These are phyloP conservation scores for Suncus etruscus DNA, from an alignment of 2,113 vertebrate genomes.

Conservation along the genomic window DNA sequence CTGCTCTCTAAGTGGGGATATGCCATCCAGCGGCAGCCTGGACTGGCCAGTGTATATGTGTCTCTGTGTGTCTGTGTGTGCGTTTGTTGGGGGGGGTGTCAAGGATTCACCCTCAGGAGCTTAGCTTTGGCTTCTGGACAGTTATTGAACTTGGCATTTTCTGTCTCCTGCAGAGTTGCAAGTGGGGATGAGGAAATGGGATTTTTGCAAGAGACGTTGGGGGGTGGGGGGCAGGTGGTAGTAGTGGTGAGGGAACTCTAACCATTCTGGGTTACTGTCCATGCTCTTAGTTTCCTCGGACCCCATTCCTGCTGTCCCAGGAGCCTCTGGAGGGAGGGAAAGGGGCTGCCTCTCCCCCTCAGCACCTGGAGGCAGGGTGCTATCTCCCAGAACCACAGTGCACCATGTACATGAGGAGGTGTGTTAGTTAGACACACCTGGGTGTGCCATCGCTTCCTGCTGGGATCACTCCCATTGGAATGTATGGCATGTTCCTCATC, in stretches of 20 bases:
- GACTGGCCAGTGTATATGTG: neutral
- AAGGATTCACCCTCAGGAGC: fast-evolving
- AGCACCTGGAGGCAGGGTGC: neutral
- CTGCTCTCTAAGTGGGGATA: neutral
- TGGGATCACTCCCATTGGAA: fast-evolving
- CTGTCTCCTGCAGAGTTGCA: neutral
- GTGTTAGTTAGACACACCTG: no score
- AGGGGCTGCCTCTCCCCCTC: neutral
- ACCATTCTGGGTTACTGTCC: no score
- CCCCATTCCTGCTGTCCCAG: neutral
- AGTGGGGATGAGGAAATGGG: fast-evolving
- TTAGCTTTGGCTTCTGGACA: neutral
- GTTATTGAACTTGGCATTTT: neutral
- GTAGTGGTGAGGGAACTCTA: no score
- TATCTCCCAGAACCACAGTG: no score
- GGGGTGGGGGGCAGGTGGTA: no score
- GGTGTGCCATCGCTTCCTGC: neutral
- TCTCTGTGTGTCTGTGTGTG: no score
- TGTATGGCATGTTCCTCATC: fast-evolving
- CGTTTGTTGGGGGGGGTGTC: no score
- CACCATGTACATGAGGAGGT: no score
- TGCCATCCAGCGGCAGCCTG: neutral
- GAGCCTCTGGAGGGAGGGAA: neutral
- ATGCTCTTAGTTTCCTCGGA: neutral
- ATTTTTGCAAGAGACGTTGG: fast-evolving